Conservation (phyloP, 2,113 vertebrate species). For the Hippocampus mohnikei region DNA sequence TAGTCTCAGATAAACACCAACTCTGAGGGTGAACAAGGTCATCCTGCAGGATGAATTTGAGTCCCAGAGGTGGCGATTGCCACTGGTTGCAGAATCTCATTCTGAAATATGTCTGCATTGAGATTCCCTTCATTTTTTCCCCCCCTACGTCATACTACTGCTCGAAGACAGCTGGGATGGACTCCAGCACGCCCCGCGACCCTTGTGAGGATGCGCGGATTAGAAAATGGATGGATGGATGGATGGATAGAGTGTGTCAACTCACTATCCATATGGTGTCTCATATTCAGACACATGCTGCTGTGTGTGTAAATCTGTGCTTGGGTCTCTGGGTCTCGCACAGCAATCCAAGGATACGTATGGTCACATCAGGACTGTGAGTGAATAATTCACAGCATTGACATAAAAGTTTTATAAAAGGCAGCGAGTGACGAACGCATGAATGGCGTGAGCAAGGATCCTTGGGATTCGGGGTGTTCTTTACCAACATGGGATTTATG, state of each 20-base stretch:
- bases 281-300: conserved; percentile 16
- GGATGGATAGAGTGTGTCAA: conserved; percentile 18
- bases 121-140: not conserved
- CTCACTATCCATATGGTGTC: conserved; percentile 3
- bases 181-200: too few species aligned
- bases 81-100: too few species aligned
- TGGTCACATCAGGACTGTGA: conserved; percentile 23
- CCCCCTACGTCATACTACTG: too few species aligned
- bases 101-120: too few species aligned
- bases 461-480: conserved; percentile 22
- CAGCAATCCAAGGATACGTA: conserved; percentile 18
- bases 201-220: too few species aligned
- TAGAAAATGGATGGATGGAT: too few species aligned
- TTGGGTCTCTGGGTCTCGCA: not conserved
- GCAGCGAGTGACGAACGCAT: conserved; percentile 34
- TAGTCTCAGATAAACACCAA: not conserved
- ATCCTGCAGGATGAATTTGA: not conserved
- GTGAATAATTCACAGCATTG: conserved; percentile 51
- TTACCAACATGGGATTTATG: conserved; percentile 46
- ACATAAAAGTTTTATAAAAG: conserved; percentile 55
- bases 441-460: conserved; percentile 36
- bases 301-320: not conserved
- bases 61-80: not conserved
- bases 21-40: not conserved
- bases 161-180: too few species aligned